Evolutionary conservation across 2,113 vertebrate genomes (phyloP).

Genomic region (Genyomyrus donnyi): DNA sequence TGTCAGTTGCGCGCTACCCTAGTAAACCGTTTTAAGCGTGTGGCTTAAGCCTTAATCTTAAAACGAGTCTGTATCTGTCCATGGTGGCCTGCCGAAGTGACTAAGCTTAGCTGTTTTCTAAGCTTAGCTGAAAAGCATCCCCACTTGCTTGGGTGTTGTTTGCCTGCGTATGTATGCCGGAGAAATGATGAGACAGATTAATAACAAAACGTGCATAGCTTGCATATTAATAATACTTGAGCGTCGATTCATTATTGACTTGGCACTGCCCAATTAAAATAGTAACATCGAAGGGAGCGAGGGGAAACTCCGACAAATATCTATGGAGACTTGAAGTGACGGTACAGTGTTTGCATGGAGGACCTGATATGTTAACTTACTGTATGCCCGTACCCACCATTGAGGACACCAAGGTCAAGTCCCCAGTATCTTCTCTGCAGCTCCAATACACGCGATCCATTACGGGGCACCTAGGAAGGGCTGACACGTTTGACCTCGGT

Average conservation of each 20-base stretch:
- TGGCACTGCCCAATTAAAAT: neutral
- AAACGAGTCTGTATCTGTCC: neutral
- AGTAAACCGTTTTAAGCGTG: neutral
- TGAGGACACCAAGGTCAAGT: neutral
- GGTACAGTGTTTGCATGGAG: neutral
- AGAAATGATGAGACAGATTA: neutral
- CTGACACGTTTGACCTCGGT: neutral
- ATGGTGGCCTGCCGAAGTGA: neutral
- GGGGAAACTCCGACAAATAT: neutral
- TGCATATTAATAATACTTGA: neutral
- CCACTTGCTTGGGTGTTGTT: neutral
- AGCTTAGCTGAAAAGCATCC: neutral
- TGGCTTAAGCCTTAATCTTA: neutral
- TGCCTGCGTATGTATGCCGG: slow-evolving; percentile 10
- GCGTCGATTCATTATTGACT: neutral
- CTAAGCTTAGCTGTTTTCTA: neutral
- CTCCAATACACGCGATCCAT: neutral
- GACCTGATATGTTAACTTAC: neutral
- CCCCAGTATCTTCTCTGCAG: neutral
- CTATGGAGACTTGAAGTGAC: neutral
- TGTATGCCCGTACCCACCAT: neutral
- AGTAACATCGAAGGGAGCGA: neutral
- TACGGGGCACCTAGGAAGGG: neutral
- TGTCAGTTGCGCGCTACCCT: neutral
- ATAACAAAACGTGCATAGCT: neutral